Evolutionary conservation across 2,888 invertebrate species (phyloP).

Genomic region (Punctoribates punctum): DNA sequence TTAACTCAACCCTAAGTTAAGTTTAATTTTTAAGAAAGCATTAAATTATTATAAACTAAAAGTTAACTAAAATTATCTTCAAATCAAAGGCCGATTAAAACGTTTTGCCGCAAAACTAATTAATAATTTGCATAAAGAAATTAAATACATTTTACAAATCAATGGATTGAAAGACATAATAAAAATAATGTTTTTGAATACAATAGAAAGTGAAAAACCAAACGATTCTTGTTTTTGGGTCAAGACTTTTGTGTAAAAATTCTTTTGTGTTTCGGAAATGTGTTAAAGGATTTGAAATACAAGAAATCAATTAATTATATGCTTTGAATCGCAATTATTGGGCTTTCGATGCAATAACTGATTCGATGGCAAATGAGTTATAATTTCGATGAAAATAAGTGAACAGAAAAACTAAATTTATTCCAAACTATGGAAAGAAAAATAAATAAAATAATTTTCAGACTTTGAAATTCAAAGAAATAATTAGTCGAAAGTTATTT

Average conservation of each 20-base stretch:
- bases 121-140: neutral
- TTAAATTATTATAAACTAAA: too few relatives aligned
- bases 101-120: too few relatives aligned
- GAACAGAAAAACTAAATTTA: too few relatives aligned
- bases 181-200: neutral
- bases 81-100: too few relatives aligned
- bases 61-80: too few relatives aligned
- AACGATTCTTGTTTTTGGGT: conserved; percentile 24
- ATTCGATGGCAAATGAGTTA: neutral
- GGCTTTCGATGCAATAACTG: neutral
- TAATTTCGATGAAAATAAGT: neutral
- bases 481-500: too few relatives aligned
- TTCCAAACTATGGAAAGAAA: too few relatives aligned
- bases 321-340: conserved; percentile 3
- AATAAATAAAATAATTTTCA: too few relatives aligned
- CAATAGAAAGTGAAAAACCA: conserved; percentile 29
- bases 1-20: too few relatives aligned
- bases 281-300: neutral
- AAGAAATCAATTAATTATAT: conserved; percentile 21
- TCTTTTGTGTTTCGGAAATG: neutral
- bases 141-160: neutral
- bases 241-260: conserved; percentile 19
- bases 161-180: neutral
- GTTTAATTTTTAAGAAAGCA: too few relatives aligned
- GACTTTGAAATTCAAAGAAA: too few relatives aligned